These are phyloP conservation scores for Calephelis nemesis DNA, from an alignment of 1,140 invertebrate genomes.

Conservation along the genomic window DNA sequence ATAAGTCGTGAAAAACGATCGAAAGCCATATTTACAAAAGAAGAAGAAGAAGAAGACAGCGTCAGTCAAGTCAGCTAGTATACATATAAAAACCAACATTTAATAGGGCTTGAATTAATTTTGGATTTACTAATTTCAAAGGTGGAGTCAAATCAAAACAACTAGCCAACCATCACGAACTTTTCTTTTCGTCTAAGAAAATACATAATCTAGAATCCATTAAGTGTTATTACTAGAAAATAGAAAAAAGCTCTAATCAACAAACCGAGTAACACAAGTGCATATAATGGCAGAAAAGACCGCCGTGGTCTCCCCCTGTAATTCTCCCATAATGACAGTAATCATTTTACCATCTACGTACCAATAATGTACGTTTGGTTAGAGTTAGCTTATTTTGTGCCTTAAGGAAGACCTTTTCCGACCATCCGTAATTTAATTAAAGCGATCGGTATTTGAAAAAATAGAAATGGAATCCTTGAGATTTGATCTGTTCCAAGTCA, in stretches of 20 bases:
- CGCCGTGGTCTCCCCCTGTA: conserved; percentile 37
- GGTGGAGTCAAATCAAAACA: not conserved
- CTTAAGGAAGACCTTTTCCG: not conserved
- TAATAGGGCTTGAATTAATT: no score
- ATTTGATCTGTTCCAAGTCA: no score
- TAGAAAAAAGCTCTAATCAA: conserved; percentile 51
- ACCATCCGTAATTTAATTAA: no score
- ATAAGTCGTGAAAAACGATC: no score
- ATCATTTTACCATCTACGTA: conserved; percentile 71
- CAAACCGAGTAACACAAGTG: conserved; percentile 60
- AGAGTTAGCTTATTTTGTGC: conserved; percentile 5
- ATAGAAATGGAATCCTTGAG: no score
- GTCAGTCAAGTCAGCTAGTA: not conserved
- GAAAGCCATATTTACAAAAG: no score
- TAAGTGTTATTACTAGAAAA: conserved; percentile 39
- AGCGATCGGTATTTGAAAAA: no score
- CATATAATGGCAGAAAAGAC: conserved; percentile 51
- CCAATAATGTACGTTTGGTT: conserved; percentile 21
- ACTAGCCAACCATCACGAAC: conserved; percentile 5
- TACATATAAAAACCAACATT: no score
- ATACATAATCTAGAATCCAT: conserved; percentile 35
- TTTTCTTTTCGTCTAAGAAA: conserved; percentile 21
- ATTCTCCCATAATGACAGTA: conserved; percentile 65
- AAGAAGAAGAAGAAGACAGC: not conserved
- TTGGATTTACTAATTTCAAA: no score